Base-by-base conservation (phyloP, 2,797 vertebrate genomes). In the Varecia variegata region DNA sequence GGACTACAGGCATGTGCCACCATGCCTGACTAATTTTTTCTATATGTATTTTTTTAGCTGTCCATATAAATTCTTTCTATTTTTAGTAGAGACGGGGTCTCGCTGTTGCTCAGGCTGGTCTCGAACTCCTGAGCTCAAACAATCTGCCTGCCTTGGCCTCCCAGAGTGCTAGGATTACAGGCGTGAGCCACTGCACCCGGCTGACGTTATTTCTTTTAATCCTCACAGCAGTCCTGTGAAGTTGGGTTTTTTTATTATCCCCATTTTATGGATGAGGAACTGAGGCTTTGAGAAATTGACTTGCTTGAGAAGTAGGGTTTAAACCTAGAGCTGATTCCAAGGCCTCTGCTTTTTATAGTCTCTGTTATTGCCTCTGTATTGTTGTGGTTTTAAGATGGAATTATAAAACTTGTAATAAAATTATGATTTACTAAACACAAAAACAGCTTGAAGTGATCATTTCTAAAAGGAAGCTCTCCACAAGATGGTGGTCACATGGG, bases 361-460 rank as follows among this genome's bases (percentile, higher is more conserved):
- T 52, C 7, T 60, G 14, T 38, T 27, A 45, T n/a, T 85, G 40
- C n/a, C n/a, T 95, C 32, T 18, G 4, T 71, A 45, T 67, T 81
- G 14, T 74, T 85, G 93, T 68, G 43, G 30, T n/a, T 90, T 88
- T 82, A 81, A 84, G 86, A 56, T 65, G 30, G 20, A 91, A 67
- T 88, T 74, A 54, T 82, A 87, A 93, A 92, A 32, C 32, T 58
- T 81, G 23, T 79, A 90, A 88, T 94, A 93, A 92, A 83, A 88
- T 81, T 92, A 68, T 15, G 38, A 77, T 68, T 85, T 90, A 47
- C 38, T n/a, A 84, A 84, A 71, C 67, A 85, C 18, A 43, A 47
- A 90, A 80, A 40, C 27, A 71, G 12, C 71, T 96, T 30, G 17
- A 85, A 88, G n/a, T 76, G 50, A 35, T 74, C 3, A 70, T 71